Percentiles rank a stretch among this genome's conserved stretches.
These are phyloP conservation scores for Aldabrachelys gigantea DNA, from an alignment of 2,113 vertebrate genomes.

Conservation along the genomic window DNA sequence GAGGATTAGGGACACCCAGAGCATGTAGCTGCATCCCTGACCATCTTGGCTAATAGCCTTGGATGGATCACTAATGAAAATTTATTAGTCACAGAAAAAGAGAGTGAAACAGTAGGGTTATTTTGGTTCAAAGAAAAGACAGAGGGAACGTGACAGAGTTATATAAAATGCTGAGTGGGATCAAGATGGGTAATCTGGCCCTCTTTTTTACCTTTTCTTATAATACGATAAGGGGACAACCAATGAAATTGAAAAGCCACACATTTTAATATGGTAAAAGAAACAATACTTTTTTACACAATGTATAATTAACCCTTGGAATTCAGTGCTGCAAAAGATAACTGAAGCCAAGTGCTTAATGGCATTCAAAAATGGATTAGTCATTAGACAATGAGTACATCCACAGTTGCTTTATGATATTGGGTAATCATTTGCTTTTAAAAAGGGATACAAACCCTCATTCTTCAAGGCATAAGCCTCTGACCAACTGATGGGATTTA, in stretches of 20 bases:
- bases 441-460: neutral
- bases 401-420: neutral
- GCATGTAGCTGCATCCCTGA: no score
- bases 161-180: neutral
- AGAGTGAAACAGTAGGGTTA: neutral
- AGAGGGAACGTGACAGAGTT: neutral
- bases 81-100: neutral
- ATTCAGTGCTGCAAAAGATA: fast-evolving
- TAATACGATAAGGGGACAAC: neutral
- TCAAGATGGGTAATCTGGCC: neutral
- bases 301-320: fast-evolving
- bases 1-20: no score
- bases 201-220: neutral
- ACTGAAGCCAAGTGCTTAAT: neutral
- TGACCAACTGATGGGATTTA: no score
- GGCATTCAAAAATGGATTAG: neutral
- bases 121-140: neutral
- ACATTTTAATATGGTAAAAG: neutral
- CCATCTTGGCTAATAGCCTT: no score
- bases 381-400: neutral
- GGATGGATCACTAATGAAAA: neutral
- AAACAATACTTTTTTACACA: fast-evolving
- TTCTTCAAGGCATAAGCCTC: no score
- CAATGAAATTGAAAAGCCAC: neutral
- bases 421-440: neutral